These are phyloP conservation scores for Lepisosteus oculatus DNA, from an alignment of 2,113 vertebrate species.

Conservation along the genomic window DNA sequence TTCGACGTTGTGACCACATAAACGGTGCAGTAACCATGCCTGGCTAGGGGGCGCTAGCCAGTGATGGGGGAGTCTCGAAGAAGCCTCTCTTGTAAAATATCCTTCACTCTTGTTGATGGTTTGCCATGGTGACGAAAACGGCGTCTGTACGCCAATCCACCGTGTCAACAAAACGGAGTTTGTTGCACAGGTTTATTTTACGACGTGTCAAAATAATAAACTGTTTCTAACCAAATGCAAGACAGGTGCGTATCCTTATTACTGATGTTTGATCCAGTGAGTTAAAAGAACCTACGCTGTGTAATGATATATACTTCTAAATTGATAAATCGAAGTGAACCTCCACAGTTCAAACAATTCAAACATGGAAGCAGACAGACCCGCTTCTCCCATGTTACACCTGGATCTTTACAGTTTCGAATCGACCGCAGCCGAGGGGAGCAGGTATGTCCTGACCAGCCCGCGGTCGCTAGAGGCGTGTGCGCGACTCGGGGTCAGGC, in stretches of 20 bases:
- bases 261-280: no score
- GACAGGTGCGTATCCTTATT: neutral
- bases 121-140: conserved; percentile 24
- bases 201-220: neutral
- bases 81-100: neutral
- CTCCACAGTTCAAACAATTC: no score
- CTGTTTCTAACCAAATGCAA: neutral
- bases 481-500: conserved; percentile 51
- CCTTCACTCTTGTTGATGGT: neutral
- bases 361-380: conserved; percentile 40
- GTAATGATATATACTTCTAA: neutral
- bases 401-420: conserved; percentile 51
- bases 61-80: neutral
- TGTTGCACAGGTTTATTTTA: neutral
- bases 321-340: no score
- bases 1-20: no score
- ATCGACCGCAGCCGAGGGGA: conserved; percentile 19
- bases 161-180: neutral
- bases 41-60: conserved; percentile 1
- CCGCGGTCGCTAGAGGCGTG: conserved; percentile 57
- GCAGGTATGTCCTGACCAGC: conserved; percentile 52
- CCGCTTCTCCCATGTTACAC: conserved; percentile 25
- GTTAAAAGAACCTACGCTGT: neutral
- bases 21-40: neutral
- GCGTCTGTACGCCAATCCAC: neutral